Conservation (phyloP, 2,113 vertebrate genomes). For the Raja brachyura region DNA sequence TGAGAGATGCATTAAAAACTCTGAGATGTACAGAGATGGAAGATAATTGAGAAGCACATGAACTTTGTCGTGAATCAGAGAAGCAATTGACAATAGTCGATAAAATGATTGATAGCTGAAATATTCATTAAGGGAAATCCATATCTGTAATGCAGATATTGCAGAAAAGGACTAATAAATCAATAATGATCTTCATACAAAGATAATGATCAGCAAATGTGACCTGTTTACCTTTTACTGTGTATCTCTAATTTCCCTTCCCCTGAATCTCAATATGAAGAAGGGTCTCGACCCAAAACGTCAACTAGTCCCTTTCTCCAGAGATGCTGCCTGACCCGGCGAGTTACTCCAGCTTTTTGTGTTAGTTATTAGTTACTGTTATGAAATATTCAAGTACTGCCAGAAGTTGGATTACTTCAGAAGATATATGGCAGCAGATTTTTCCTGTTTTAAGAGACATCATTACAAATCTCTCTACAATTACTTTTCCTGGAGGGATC, state of each 20-base stretch:
- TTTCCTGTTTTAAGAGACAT: background rate
- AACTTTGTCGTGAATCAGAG: background rate
- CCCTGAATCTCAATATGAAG: no score
- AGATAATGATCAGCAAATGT: constrained; percentile 14
- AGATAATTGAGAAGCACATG: background rate
- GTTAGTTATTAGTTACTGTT: background rate
- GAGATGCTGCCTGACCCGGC: no score
- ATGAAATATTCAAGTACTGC: background rate
- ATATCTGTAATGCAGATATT: background rate
- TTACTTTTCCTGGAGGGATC: background rate
- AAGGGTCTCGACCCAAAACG: no score
- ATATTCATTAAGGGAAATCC: background rate
- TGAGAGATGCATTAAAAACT: background rate
- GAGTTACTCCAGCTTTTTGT: no score
- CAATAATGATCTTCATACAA: background rate
- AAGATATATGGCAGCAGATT: background rate
- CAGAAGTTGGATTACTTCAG: background rate
- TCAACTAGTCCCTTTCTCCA: no score
- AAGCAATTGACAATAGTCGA: background rate
- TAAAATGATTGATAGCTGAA: constrained; percentile 6
- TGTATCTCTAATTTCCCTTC: no score
- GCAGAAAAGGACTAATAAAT: background rate
- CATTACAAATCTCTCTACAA: no score
- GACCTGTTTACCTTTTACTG: no score
- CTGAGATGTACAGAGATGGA: background rate